Conservation (phyloP, 2,797 vertebrate species). For the Loris lydekkerianus region DNA sequence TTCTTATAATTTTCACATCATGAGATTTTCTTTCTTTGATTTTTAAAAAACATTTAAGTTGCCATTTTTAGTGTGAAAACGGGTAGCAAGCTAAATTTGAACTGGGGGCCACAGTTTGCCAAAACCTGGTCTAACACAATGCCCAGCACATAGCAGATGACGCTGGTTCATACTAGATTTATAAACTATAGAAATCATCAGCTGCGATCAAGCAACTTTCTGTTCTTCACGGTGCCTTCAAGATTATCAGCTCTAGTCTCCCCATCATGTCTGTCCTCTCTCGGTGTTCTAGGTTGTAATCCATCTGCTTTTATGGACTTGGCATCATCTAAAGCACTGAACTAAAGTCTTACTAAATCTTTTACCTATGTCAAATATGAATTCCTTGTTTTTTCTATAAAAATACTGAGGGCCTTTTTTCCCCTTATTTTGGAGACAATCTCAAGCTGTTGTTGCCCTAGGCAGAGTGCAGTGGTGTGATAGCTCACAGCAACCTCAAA, state of each 20-base stretch:
- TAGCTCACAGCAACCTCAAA: no score
- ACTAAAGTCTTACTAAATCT: not conserved
- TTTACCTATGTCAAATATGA: not conserved
- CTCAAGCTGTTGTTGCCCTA: no score
- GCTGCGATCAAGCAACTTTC: not conserved
- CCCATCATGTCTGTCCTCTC: not conserved
- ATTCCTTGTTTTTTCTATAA: constrained; percentile 44
- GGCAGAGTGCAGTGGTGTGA: no score
- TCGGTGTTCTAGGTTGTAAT: not conserved
- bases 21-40: not conserved
- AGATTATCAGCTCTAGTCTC: not conserved
- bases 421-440: no score
- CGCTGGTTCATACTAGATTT: not conserved
- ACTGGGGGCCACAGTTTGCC: not conserved
- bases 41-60: not conserved
- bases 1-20: not conserved
- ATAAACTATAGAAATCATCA: not conserved
- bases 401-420: not conserved
- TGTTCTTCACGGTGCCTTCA: not conserved
- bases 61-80: constrained; percentile 8
- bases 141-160: not conserved
- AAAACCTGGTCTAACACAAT: not conserved
- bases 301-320: not conserved
- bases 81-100: not conserved
- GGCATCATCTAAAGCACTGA: not conserved